Conservation (phyloP, 2,888 invertebrate genomes). For the Unio delphinus region DNA sequence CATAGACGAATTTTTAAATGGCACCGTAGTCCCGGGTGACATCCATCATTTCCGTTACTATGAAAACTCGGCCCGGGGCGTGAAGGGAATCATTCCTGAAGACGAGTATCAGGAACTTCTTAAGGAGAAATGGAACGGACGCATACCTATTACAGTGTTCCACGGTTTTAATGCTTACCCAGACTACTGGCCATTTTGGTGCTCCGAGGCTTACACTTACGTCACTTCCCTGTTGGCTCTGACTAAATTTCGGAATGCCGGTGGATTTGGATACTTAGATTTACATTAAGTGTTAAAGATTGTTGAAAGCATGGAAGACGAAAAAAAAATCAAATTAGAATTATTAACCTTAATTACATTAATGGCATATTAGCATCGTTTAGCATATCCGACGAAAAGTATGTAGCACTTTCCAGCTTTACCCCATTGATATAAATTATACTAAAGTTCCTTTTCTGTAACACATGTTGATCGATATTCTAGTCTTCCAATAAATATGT, state of each 20-base stretch:
- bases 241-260: constrained; percentile 22
- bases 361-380: too few relatives aligned
- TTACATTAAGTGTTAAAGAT: too few relatives aligned
- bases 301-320: too few relatives aligned
- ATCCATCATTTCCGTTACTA: constrained; percentile 7
- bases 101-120: constrained; percentile 30
- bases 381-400: too few relatives aligned
- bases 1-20: constrained; percentile 31
- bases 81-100: constrained; percentile 36
- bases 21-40: constrained; percentile 23
- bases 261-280: not conserved
- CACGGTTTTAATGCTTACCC: constrained; percentile 38
- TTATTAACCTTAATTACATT: too few relatives aligned
- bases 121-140: constrained; percentile 24
- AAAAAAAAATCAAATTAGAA: too few relatives aligned
- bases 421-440: too few relatives aligned
- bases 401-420: too few relatives aligned
- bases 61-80: constrained; percentile 14
- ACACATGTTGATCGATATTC: too few relatives aligned
- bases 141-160: constrained; percentile 35
- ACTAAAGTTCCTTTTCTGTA: too few relatives aligned
- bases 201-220: constrained; percentile 48
- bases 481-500: too few relatives aligned
- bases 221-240: constrained; percentile 39
- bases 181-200: constrained; percentile 45